phyloP scores from a whole-genome alignment of 2,888 invertebrate genomes.

The Punctoribates punctum region DNA sequence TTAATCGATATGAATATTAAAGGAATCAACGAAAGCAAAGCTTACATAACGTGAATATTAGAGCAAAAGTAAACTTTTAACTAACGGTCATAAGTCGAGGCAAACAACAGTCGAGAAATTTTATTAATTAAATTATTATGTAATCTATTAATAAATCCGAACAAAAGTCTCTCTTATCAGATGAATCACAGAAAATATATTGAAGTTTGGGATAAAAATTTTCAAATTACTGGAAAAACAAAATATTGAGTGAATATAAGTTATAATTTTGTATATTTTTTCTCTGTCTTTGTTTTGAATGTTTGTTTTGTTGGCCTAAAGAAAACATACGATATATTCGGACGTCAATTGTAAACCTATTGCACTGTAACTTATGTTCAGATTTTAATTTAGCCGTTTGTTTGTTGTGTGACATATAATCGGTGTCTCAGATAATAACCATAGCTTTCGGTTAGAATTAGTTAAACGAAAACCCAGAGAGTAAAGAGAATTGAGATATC shows the following conservation, averaged over 20 bases:
- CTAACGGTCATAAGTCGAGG: too few species aligned
- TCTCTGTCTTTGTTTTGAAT: background rate
- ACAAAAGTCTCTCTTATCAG: too few species aligned
- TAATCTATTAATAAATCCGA: too few species aligned
- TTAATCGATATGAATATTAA: too few species aligned
- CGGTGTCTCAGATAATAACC: constrained; percentile 1
- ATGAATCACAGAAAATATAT: too few species aligned
- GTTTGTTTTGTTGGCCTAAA: background rate
- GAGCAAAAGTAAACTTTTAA: too few species aligned
- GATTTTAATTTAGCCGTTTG: background rate
- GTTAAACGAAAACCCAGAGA: constrained; percentile 12
- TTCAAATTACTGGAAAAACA: too few species aligned
- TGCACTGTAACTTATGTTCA: constrained; percentile 5
- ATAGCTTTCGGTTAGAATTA: constrained; percentile 15
- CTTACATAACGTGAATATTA: too few species aligned
- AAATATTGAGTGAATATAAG: background rate
- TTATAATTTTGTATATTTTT: background rate
- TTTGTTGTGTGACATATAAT: constrained; percentile 17
- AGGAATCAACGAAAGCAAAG: too few species aligned
- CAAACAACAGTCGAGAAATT: too few species aligned
- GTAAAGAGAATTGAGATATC: background rate
- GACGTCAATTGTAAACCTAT: constrained; percentile 13
- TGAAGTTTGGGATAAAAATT: too few species aligned
- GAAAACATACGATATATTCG: background rate
- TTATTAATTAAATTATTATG: too few species aligned